Base-by-base conservation (phyloP, 2,797 vertebrate species). In the Enteromius trimaculatus region DNA sequence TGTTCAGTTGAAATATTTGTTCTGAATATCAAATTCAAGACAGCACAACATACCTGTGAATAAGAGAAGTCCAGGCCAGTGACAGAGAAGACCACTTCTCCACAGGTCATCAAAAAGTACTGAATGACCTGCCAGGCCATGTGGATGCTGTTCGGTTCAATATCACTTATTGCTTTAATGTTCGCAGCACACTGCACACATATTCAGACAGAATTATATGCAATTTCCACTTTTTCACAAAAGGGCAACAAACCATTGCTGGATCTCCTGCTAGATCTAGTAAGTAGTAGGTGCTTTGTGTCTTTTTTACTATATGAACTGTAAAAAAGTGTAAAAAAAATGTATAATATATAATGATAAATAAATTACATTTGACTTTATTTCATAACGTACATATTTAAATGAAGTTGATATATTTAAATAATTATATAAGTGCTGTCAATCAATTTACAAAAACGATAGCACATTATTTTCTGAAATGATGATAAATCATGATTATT, bases 101-200 rank as follows among this genome's bases (percentile, higher is more conserved):
- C 98, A 11, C 89, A 91, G 0, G 97, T 98, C 31, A 99, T 91
- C 80, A 99, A 92, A 92, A 99, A 97, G 86, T 97, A 99, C 91
- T 99, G 98, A 0, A 97, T 97, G 68, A 99, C 96, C 92, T 98
- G 98, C 95, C 94, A 97, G 44, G 96, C 96, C 95, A 99, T 97
- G 89, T 95, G 96, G 26, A 99, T 0, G 2, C 90, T 88, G 91
- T 96, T 99, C 21, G 96, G 92, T 0, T 84, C 0, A 19, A 99
- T 96, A 85, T 99, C 95, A 87, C 89, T 64, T 55, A 93, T 87
- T 1, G 77, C 3, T 0, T 0, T 7, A 68, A 95, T 8, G 0
- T 1, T 0, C 3, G 37, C 0, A 2, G 0, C 1, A 26, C 94
- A 96, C 93, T 95, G 66, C 31, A 29, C 44, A 23, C 44, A 72